Percentiles rank a stretch among this genome's conserved stretches.
Conservation (phyloP, 2,888 invertebrate genomes). For the Lacanobia wlatinum region DNA sequence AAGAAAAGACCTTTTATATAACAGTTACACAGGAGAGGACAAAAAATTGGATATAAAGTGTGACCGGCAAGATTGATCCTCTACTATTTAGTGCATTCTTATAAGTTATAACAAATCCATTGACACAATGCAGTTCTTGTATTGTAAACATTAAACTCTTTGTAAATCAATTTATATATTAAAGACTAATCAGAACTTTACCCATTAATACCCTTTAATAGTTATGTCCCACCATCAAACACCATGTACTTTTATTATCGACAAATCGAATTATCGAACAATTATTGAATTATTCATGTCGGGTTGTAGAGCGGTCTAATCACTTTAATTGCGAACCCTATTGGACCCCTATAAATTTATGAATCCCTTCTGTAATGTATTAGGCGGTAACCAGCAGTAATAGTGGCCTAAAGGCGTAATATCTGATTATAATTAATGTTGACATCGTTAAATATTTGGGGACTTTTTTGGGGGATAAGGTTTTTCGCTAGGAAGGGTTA, state of each 20-base stretch:
- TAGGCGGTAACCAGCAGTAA: conserved; percentile 52
- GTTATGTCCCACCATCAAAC: conserved; percentile 31
- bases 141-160: too few relatives aligned
- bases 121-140: too few relatives aligned
- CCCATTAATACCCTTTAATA: conserved; percentile 15
- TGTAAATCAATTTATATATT: too few relatives aligned
- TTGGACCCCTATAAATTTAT: conserved; percentile 70
- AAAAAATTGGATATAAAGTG: too few relatives aligned
- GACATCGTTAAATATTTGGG: neutral
- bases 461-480: neutral
- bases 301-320: conserved; percentile 63
- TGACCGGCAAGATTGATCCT: too few relatives aligned
- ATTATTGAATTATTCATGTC: conserved; percentile 71
- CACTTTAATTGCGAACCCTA: conserved; percentile 67
- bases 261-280: conserved; percentile 64
- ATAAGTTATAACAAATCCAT: too few relatives aligned
- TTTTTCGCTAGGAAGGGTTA: neutral
- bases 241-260: conserved; percentile 37
- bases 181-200: neutral
- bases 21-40: too few relatives aligned
- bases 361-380: conserved; percentile 67
- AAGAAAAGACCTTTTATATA: too few relatives aligned
- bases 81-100: too few relatives aligned
- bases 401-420: conserved; percentile 58
- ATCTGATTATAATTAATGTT: conserved; percentile 58